These are phyloP conservation scores for Pedionomus torquatus DNA, from an alignment of 2,113 vertebrate genomes.

Conservation along the genomic window DNA sequence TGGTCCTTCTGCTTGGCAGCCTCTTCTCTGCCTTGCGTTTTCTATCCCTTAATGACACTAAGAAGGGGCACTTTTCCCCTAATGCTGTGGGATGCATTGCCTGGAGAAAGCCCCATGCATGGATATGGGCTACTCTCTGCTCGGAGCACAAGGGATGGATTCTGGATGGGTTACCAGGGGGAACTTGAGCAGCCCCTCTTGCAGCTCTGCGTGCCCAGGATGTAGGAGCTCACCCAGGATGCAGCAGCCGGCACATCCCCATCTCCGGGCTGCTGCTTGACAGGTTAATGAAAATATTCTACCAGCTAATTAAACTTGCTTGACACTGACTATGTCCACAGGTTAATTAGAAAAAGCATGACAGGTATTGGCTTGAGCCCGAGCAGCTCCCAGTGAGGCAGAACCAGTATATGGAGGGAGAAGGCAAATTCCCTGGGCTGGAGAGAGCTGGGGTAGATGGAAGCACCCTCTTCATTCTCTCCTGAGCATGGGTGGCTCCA, in stretches of 20 bases:
- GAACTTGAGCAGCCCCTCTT: not conserved
- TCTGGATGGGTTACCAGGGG: not conserved
- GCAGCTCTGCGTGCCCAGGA: fast-evolving
- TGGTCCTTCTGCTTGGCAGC: not conserved
- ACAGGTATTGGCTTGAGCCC: fast-evolving
- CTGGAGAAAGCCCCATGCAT: fast-evolving
- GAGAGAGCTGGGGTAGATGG: not conserved
- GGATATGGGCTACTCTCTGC: fast-evolving
- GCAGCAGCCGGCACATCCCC: not conserved
- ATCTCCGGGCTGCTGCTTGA: not conserved
- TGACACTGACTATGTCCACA: fast-evolving
- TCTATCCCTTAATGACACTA: not conserved
- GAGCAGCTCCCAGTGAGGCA: not conserved
- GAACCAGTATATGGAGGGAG: fast-evolving
- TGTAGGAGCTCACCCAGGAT: fast-evolving
- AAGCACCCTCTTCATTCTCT: not conserved
- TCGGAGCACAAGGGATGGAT: fast-evolving
- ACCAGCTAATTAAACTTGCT: not conserved
- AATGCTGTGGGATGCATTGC: fast-evolving
- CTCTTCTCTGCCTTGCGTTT: not conserved
- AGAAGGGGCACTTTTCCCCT: not conserved
- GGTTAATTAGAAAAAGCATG: not conserved
- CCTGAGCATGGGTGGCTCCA: fast-evolving
- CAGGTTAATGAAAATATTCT: not conserved
- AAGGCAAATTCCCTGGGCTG: not conserved